These are phyloP conservation scores for Leptopilina myrica DNA, from an alignment of 2,888 invertebrate species.

Conservation along the genomic window DNA sequence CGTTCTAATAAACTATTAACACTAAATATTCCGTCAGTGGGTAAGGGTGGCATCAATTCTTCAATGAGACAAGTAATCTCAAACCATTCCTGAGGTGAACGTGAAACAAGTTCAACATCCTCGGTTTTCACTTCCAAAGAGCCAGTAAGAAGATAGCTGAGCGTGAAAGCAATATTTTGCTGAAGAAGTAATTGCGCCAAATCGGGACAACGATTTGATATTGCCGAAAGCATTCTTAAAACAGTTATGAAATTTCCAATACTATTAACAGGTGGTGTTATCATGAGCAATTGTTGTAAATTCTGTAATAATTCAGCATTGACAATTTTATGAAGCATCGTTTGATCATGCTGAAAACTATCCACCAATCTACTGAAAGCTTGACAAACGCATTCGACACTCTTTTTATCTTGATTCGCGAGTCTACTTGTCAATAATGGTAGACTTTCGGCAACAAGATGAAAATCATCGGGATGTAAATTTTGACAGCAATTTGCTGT, in stretches of 20 bases:
- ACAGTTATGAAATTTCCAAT: conserved; percentile 97
- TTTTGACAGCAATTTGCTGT: conserved; percentile 99
- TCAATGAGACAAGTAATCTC: conserved; percentile 98
- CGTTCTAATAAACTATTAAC: conserved; percentile 93
- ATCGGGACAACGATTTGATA: conserved; percentile 97
- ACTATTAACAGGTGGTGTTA: conserved; percentile 96
- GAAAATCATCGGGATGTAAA: conserved; percentile 95
- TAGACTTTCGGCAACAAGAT: conserved; percentile 92
- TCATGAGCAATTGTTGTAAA: conserved; percentile 92
- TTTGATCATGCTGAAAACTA: conserved; percentile 95
- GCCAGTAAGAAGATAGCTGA: conserved; percentile 96
- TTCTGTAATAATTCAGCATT: conserved; percentile 94
- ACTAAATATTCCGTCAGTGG: conserved; percentile 95
- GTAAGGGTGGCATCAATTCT: conserved; percentile 97
- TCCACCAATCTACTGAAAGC: conserved; percentile 98
- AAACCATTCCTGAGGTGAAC: conserved; percentile 96
- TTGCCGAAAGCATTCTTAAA: conserved; percentile 95
- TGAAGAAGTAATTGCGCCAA: conserved; percentile 93
- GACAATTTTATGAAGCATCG: conserved; percentile 94
- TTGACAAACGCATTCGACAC: conserved; percentile 97
- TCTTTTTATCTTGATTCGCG: conserved; percentile 96
- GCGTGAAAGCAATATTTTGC: conserved; percentile 96
- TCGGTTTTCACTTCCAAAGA: conserved; percentile 82
- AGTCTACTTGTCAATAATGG: conserved; percentile 88
- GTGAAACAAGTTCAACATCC: conserved; percentile 90